These are phyloP conservation scores for Holcopasites calliopsidis DNA, from an alignment of 1,140 invertebrate species.

Conservation along the genomic window DNA sequence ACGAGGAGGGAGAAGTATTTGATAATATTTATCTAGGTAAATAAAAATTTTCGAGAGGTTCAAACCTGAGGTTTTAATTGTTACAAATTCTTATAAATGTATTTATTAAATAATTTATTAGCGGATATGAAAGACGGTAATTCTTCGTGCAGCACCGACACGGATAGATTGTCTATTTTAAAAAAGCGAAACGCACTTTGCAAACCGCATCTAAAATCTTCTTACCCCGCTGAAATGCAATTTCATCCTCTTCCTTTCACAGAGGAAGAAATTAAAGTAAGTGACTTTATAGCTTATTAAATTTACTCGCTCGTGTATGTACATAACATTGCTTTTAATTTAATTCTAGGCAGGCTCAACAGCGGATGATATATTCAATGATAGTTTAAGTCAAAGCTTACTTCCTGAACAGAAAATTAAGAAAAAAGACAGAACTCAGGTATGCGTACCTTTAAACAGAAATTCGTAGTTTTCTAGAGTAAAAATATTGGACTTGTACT, in stretches of 20 bases:
- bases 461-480: not conserved
- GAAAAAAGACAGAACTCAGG: slow-evolving; percentile 81
- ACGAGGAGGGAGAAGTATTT: slow-evolving; percentile 91
- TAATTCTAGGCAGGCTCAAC: slow-evolving; percentile 77
- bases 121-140: slow-evolving; percentile 82
- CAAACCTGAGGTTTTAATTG: too few relatives aligned
- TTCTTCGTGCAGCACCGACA: slow-evolving; percentile 56
- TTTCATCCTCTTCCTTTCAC: slow-evolving; percentile 80
- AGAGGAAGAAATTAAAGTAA: slow-evolving; percentile 90
- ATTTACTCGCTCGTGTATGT: not conserved
- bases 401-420: slow-evolving; percentile 81
- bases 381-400: slow-evolving; percentile 82
- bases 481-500: not conserved
- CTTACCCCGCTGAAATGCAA: slow-evolving; percentile 93
- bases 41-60: too few relatives aligned
- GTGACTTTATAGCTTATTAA: not conserved
- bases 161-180: slow-evolving; percentile 84
- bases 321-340: slow-evolving; percentile 21
- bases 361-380: slow-evolving; percentile 80
- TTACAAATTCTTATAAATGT: not conserved
- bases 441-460: slow-evolving; percentile 35
- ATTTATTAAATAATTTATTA: slow-evolving; percentile 57
- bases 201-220: slow-evolving; percentile 92
- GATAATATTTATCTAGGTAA: slow-evolving; percentile 84
- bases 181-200: slow-evolving; percentile 91